Conservation (phyloP, 1,140 invertebrate genomes). For the Anoplolepis gracilipes region DNA sequence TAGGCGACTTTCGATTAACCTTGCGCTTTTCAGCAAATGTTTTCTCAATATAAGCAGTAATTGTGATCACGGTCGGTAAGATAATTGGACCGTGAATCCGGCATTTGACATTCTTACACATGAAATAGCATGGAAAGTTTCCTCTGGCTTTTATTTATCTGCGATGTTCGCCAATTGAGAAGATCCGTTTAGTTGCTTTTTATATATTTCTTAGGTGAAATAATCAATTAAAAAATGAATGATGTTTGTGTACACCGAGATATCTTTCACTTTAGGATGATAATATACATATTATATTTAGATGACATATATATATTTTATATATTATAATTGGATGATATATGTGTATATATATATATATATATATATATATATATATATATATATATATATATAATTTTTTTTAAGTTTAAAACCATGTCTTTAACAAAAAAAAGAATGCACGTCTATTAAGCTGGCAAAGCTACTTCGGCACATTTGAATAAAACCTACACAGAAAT, state of each 20-base stretch:
- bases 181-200: not conserved
- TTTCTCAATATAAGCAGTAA: slow-evolving; percentile 24
- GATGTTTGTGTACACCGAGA: too few relatives aligned
- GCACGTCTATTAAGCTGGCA: too few relatives aligned
- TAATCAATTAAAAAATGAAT: not conserved
- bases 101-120: slow-evolving; percentile 29
- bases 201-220: not conserved
- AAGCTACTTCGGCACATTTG: too few relatives aligned
- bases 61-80: slow-evolving; percentile 43
- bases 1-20: slow-evolving; percentile 47
- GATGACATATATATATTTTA: too few relatives aligned
- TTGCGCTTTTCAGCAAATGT: slow-evolving; percentile 51
- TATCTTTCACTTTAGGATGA: too few relatives aligned
- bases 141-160: slow-evolving; percentile 37
- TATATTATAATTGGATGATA: too few relatives aligned
- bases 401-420: not conserved
- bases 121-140: slow-evolving; percentile 52
- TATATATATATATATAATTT: too few relatives aligned
- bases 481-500: too few relatives aligned
- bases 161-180: slow-evolving; percentile 16
- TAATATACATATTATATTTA: too few relatives aligned
- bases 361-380: too few relatives aligned
- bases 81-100: slow-evolving; percentile 66
- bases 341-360: too few relatives aligned
- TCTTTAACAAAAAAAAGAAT: too few relatives aligned